These are phyloP conservation scores for Coccyzus lansbergi DNA, from an alignment of 2,797 vertebrate genomes.

Conservation along the genomic window DNA sequence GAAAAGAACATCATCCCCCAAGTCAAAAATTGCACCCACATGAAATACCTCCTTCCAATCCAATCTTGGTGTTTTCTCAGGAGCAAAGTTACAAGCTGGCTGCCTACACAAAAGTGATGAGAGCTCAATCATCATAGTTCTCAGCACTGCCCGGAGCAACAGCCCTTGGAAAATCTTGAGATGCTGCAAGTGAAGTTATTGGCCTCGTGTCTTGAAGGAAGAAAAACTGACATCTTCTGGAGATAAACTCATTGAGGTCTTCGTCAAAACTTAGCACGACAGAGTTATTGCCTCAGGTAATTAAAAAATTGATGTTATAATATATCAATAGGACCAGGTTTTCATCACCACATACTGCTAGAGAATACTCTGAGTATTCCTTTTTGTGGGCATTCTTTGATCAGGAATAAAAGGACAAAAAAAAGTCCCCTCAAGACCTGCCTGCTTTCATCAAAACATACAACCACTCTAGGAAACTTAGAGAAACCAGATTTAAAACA, in stretches of 20 bases:
- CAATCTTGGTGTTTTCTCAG: not conserved
- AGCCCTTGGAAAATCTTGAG: not conserved
- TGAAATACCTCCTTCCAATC: not conserved
- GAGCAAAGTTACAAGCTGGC: not conserved
- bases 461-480: not conserved
- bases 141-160: not conserved
- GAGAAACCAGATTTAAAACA: not conserved
- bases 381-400: not conserved
- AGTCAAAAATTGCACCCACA: not conserved
- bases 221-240: not conserved
- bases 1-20: not conserved
- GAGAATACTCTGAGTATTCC: not conserved
- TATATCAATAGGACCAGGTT: not conserved
- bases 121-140: fast-evolving
- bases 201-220: not conserved
- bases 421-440: not conserved
- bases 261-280: not conserved
- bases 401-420: not conserved
- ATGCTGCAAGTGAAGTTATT: not conserved
- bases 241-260: not conserved
- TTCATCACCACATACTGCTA: not conserved
- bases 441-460: not conserved
- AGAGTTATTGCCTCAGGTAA: not conserved
- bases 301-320: not conserved
- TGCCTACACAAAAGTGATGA: not conserved